These are phyloP conservation scores for Cinclus cinclus DNA, from an alignment of 2,113 vertebrate genomes.

Conservation along the genomic window DNA sequence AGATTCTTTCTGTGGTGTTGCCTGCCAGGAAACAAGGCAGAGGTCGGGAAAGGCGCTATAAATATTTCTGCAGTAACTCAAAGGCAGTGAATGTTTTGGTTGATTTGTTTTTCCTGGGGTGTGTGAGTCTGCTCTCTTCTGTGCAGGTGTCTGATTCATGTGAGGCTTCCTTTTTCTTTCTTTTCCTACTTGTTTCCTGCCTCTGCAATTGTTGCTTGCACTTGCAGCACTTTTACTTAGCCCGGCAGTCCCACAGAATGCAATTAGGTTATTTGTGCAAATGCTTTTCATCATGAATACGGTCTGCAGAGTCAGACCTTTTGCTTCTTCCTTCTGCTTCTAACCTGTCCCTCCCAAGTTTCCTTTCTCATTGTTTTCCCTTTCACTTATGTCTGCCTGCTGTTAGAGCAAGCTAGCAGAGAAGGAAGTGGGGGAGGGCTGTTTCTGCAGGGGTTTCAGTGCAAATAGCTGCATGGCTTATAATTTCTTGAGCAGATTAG, in stretches of 20 bases:
- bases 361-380: conserved; percentile 66
- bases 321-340: conserved; percentile 66
- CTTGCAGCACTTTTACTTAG: conserved; percentile 38
- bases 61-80: conserved; percentile 56
- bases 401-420: conserved; percentile 6
- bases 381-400: conserved; percentile 62
- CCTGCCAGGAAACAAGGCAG: conserved; percentile 55
- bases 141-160: conserved; percentile 45
- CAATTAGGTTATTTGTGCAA: conserved; percentile 38
- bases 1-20: conserved; percentile 39
- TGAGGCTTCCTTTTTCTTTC: conserved; percentile 54
- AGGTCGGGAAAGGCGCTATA: conserved; percentile 38
- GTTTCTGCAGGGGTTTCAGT: conserved; percentile 22
- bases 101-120: conserved; percentile 54
- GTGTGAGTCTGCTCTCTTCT: not conserved
- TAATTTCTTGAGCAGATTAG: conserved; percentile 41
- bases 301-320: conserved; percentile 54
- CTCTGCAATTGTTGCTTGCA: conserved; percentile 36
- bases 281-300: conserved; percentile 6
- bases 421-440: conserved; percentile 59
- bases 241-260: not conserved
- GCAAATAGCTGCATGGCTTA: not conserved
- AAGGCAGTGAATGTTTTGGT: conserved; percentile 20
- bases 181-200: conserved; percentile 62
- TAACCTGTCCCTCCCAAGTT: conserved; percentile 65